Percentiles rank a stretch among this genome's conserved stretches.
Conservation (phyloP, 1,140 invertebrate genomes). For the Ceratosolen fusciceps region DNA sequence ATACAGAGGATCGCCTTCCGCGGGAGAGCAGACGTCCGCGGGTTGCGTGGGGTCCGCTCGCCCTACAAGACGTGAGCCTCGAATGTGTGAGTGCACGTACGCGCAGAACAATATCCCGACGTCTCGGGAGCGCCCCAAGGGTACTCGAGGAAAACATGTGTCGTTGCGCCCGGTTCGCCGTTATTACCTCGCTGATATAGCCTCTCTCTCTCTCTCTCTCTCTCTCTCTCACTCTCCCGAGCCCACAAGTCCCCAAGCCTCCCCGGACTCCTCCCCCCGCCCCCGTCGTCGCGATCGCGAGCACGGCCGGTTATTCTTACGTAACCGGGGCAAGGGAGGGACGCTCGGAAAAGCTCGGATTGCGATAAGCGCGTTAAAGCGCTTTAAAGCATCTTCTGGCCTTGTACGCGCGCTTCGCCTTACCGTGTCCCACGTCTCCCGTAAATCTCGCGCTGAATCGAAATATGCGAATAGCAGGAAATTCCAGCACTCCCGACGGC, state of each 20-base stretch:
- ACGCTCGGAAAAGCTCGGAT: background rate
- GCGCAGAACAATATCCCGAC: background rate
- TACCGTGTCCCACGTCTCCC: background rate
- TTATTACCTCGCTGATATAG: background rate
- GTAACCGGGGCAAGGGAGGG: background rate
- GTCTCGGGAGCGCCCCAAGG: background rate
- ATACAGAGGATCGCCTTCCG: background rate
- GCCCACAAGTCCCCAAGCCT: too few relatives aligned
- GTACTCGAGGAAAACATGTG: conserved; percentile 4
- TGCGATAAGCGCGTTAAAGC: background rate
- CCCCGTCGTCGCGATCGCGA: too few relatives aligned
- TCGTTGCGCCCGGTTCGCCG: conserved; percentile 10
- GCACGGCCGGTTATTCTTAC: background rate
- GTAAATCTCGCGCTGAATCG: background rate
- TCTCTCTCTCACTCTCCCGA: too few relatives aligned
- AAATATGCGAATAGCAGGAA: background rate
- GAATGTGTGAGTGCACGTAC: background rate
- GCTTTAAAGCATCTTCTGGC: background rate
- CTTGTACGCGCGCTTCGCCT: background rate
- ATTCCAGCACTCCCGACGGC: too few relatives aligned
- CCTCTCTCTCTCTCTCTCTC: background rate
- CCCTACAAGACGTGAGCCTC: background rate
- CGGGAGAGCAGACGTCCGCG: background rate
- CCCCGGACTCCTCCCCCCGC: too few relatives aligned
- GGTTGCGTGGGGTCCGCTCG: background rate